Evolutionary conservation across 2,888 invertebrate genomes (phyloP), one percentile per base, ranked within the genome.

Genomic region (Allygus modestus): DNA sequence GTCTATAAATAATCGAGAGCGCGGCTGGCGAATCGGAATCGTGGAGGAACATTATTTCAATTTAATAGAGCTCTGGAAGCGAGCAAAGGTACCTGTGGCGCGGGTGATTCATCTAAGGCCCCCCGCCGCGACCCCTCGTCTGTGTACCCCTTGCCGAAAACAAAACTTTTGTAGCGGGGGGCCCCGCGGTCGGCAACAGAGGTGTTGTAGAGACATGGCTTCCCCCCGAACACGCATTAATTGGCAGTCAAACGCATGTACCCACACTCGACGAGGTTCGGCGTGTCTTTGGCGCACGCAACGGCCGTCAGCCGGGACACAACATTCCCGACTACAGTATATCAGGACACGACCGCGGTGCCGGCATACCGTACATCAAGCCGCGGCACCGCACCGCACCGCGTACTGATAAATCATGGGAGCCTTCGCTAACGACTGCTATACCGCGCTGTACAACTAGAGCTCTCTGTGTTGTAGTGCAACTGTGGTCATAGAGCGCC

Each of bases 141-240:
- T 43, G 71, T 31, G 65, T 41, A 61, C 37, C 26, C 84, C 65
- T 79, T 79, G 79, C 77, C 79, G 69, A 79, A 75, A 79, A 69
- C 84, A 82, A 82, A 82, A 71, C 84, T 81, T 26, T 81, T 41
- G 54, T 69, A 46, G 84, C 84, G 81, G 81, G 79, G 54, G 79
- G 84, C 77, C 81, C 43, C 41, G 31, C n/a, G 58, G 61, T 23
- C 5, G n/a, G 41, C n/a, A 1, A 65, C 73, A 46, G 69, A 77
- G 65, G 69, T 77, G 75, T 77, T 77, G 75, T 77, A 28, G 20
- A 46, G 75, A 77, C 75, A 77, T 77, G 75, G 75, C 75, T 46
- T 46, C 75, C 75, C 71, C 41, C 46, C 75, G 75, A 46, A 77
- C 75, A 77, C 46, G 75, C 51, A 77, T 77, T 77, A 77, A 77